These are phyloP conservation scores for Anthoscopus minutus DNA, from an alignment of 2,113 vertebrate species.

Conservation along the genomic window DNA sequence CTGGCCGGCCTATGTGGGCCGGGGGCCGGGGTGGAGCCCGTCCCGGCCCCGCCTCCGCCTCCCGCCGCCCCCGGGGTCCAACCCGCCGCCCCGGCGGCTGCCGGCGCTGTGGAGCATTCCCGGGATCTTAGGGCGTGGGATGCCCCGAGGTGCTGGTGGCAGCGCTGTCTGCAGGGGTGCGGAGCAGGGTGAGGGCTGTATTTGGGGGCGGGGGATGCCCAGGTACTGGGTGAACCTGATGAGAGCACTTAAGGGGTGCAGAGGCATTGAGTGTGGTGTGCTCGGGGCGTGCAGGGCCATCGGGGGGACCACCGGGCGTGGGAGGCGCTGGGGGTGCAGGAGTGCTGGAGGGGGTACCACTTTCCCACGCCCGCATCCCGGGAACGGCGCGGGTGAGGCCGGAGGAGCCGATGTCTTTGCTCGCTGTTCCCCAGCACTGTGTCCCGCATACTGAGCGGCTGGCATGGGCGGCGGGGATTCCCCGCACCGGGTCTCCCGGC, in stretches of 20 bases:
- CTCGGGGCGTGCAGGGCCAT: neutral
- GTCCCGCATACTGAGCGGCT: neutral
- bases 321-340: neutral
- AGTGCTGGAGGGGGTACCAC: neutral
- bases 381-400: neutral
- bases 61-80: neutral
- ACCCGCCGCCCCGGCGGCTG: neutral
- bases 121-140: neutral
- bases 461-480: neutral
- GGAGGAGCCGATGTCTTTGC: neutral
- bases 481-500: neutral
- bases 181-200: neutral
- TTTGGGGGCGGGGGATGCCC: neutral
- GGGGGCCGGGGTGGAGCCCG: constrained; percentile 34
- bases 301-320: neutral
- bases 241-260: neutral
- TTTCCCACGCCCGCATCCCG: neutral
- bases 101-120: too few species aligned
- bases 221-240: neutral
- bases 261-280: too few species aligned
- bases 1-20: neutral
- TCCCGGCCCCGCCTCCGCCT: neutral
- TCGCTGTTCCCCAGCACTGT: neutral
- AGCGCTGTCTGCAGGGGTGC: neutral
- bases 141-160: neutral